These are phyloP conservation scores for Anolis apletophallus DNA, from an alignment of 2,797 vertebrate genomes.

Conservation along the genomic window DNA sequence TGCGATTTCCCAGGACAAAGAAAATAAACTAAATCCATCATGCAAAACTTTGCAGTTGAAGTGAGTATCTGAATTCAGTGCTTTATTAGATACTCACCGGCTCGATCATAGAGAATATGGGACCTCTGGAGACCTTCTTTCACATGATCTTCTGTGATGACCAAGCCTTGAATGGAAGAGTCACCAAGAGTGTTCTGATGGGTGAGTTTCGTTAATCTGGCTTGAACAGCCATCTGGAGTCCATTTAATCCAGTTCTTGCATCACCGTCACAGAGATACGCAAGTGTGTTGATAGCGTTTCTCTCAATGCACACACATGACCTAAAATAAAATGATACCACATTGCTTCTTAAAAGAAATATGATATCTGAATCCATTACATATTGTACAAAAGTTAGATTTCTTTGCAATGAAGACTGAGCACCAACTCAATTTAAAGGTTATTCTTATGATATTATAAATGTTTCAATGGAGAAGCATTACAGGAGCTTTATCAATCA, in stretches of 20 bases:
- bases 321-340: conserved; percentile 74
- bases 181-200: conserved; percentile 54
- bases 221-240: conserved; percentile 94
- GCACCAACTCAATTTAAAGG: neutral
- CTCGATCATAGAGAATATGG: conserved; percentile 96
- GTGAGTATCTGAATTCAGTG: neutral
- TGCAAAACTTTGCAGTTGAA: neutral
- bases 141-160: conserved; percentile 89
- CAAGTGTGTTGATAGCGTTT: conserved; percentile 90
- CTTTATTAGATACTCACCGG: conserved; percentile 80
- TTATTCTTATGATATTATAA: conserved; percentile 4
- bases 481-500: neutral
- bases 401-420: conserved; percentile 12
- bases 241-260: conserved; percentile 91
- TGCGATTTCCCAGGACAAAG: neutral
- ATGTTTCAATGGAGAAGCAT: neutral
- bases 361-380: neutral
- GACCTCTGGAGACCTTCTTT: conserved; percentile 96
- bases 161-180: conserved; percentile 64
- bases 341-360: neutral
- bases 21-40: neutral
- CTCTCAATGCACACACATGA: conserved; percentile 85
- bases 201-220: conserved; percentile 78
- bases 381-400: rapidly evolving
- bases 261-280: conserved; percentile 93